A percentile compares a stretch with the other conserved stretches of the same genome.
Evolutionary conservation across 2,888 invertebrate species (phyloP).

Genomic region (Mesorhabditis spiculigera): DNA sequence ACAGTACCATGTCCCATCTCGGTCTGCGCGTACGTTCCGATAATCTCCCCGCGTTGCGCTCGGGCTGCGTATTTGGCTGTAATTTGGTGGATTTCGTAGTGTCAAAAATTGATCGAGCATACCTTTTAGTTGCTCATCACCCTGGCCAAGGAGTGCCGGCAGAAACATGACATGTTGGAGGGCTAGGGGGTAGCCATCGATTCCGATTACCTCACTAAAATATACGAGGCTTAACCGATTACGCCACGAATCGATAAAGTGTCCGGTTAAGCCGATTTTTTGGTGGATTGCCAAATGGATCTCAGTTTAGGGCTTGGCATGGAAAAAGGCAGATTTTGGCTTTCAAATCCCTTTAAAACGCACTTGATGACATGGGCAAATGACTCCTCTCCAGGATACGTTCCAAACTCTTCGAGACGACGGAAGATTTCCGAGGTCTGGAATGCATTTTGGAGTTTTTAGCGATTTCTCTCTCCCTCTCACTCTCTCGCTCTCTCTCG

Average conservation of each 20-base stretch:
- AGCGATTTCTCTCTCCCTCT: too few species aligned
- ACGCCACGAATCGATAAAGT: not conserved
- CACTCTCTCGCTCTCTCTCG: too few species aligned
- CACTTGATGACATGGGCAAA: slow-evolving; percentile 1
- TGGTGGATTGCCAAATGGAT: not conserved
- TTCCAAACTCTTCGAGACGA: not conserved
- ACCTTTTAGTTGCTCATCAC: slow-evolving; percentile 27
- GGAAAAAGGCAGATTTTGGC: too few species aligned
- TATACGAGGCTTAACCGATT: too few species aligned
- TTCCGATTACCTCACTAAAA: slow-evolving; percentile 36
- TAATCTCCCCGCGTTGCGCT: slow-evolving; percentile 76
- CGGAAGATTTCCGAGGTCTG: not conserved
- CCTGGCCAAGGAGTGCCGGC: slow-evolving; percentile 34
- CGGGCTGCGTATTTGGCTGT: slow-evolving; percentile 7
- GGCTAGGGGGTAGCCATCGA: slow-evolving; percentile 38
- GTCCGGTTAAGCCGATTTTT: slow-evolving; percentile 5
- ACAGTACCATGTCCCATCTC: slow-evolving; percentile 76
- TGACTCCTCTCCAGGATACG: not conserved
- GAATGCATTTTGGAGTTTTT: not conserved
- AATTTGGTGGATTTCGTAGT: not conserved
- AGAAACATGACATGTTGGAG: slow-evolving; percentile 43
- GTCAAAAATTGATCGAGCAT: not conserved
- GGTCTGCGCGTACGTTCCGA: slow-evolving; percentile 93
- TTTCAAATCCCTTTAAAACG: not conserved
- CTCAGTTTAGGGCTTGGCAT: too few species aligned